These are phyloP conservation scores for Arctopsyche grandis DNA, from an alignment of 1,140 invertebrate species.

Conservation along the genomic window DNA sequence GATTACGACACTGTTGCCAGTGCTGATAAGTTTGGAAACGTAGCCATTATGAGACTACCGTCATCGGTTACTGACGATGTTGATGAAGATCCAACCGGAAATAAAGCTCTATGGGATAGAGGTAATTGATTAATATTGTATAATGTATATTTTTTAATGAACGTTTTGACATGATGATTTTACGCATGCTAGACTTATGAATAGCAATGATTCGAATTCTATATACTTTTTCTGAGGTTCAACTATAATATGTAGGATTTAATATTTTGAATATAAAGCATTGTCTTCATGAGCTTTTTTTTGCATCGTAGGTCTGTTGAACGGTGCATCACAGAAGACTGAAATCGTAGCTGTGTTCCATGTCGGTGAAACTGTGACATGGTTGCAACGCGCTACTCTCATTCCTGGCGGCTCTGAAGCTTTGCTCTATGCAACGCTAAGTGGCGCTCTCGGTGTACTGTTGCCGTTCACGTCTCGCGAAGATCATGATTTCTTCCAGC, in stretches of 20 bases:
- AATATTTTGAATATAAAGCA: constrained; percentile 45
- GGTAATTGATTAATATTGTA: constrained; percentile 61
- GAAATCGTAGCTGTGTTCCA: constrained; percentile 94
- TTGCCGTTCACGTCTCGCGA: constrained; percentile 98
- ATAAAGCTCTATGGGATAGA: constrained; percentile 98
- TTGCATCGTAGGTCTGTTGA: constrained; percentile 75
- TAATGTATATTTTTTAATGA: constrained; percentile 33
- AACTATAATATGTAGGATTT: constrained; percentile 47
- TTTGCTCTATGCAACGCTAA: constrained; percentile 94
- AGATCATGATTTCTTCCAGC: constrained; percentile 99
- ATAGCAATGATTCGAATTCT: constrained; percentile 58
- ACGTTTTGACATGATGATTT: constrained; percentile 52
- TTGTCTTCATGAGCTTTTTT: constrained; percentile 27
- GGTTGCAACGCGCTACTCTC: constrained; percentile 92
- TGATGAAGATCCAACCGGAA: constrained; percentile 98
- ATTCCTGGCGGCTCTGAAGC: constrained; percentile 98
- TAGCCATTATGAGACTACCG: constrained; percentile 90
- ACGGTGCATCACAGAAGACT: constrained; percentile 97
- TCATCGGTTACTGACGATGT: constrained; percentile 95
- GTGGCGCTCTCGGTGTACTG: constrained; percentile 94
- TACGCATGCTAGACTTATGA: constrained; percentile 68
- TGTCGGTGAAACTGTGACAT: constrained; percentile 93
- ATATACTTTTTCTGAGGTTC: constrained; percentile 39
- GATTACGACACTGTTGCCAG: constrained; percentile 97
- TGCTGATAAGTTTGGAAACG: constrained; percentile 99